These are phyloP conservation scores for Pachyramphus minor DNA, from an alignment of 2,113 vertebrate genomes.

Conservation along the genomic window DNA sequence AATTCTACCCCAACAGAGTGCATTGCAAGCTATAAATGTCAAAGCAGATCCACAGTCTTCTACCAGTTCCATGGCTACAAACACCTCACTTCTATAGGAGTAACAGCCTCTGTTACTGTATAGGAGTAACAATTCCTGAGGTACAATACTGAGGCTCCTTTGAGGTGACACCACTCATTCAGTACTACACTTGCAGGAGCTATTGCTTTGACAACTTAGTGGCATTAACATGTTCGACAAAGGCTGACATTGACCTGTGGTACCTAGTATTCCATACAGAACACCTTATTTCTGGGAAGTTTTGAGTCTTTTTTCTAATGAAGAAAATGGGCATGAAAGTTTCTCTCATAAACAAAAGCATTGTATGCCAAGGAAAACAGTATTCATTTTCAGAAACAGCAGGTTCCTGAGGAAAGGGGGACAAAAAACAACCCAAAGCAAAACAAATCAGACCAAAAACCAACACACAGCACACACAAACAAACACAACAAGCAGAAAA, in stretches of 20 bases:
- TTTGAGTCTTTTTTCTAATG: not conserved
- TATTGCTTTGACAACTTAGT: not conserved
- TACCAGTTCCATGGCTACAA: not conserved
- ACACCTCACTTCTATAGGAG: not conserved
- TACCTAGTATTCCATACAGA: not conserved
- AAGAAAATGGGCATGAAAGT: not conserved
- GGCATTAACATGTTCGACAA: not conserved
- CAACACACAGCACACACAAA: not conserved
- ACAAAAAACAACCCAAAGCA: not conserved
- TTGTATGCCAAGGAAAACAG: not conserved
- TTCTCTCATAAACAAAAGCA: not conserved
- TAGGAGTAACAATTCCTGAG: not conserved
- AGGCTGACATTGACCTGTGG: not conserved
- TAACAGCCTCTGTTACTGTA: not conserved
- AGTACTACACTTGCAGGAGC: not conserved
- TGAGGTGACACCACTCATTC: not conserved
- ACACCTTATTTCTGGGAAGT: not conserved
- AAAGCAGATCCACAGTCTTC: not conserved
- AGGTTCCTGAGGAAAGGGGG: not conserved
- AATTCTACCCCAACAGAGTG: not conserved
- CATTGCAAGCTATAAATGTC: not conserved
- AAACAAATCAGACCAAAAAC: not conserved
- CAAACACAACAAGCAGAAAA: not conserved
- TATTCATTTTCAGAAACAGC: not conserved
- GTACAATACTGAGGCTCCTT: not conserved